phyloP scores from a whole-genome alignment of 2,113 vertebrate genomes.

The Aleadryas rufinucha region DNA sequence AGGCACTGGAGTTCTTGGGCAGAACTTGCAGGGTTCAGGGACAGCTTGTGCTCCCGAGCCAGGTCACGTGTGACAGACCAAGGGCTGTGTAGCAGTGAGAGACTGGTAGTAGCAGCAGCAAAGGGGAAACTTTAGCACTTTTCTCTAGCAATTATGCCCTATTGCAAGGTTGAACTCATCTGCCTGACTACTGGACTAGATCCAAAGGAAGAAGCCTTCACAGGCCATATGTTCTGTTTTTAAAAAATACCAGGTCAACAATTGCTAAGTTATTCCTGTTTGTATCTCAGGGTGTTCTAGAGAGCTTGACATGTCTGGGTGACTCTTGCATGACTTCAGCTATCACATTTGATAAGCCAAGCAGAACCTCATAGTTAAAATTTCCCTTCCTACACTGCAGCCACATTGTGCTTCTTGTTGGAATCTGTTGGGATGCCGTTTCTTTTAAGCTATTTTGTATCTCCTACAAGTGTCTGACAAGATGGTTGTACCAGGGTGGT shows the following conservation, averaged over 20 bases:
- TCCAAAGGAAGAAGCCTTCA: not conserved
- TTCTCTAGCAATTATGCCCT: not conserved
- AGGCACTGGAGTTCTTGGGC: not conserved
- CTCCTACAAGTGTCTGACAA: not conserved
- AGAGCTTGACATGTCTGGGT: not conserved
- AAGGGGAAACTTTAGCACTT: not conserved
- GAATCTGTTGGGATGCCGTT: not conserved
- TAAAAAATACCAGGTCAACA: not conserved
- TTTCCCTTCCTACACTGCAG: not conserved
- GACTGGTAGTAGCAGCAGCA: not conserved
- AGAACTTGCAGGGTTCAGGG: not conserved
- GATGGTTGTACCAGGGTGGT: not conserved
- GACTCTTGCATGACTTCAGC: not conserved
- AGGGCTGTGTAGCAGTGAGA: accelerated
- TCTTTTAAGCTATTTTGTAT: not conserved
- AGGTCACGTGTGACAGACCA: accelerated
- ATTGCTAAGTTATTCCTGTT: not conserved
- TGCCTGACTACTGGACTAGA: not conserved
- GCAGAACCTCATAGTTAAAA: not conserved
- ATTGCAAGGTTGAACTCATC: not conserved
- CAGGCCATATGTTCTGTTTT: not conserved
- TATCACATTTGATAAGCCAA: not conserved
- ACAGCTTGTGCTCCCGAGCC: not conserved
- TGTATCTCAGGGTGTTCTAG: not conserved
- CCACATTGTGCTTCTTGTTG: not conserved